A percentile compares a stretch with the other conserved stretches of the same genome.
Evolutionary conservation across 1,140 invertebrate genomes (phyloP).

Genomic region (Oryzaephilus surinamensis): DNA sequence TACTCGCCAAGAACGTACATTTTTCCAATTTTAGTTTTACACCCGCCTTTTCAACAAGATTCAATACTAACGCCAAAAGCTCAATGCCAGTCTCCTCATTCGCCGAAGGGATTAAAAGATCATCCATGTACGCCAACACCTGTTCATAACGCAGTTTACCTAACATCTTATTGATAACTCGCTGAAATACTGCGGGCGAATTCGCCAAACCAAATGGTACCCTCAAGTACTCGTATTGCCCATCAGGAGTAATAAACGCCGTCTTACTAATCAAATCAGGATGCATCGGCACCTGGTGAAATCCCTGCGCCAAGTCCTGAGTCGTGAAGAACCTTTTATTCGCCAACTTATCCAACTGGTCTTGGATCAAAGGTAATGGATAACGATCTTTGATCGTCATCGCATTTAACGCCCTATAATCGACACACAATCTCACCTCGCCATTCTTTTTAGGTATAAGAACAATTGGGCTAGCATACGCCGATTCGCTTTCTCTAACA

Average conservation of each 20-base stretch:
- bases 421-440: conserved; percentile 19
- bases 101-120: no score
- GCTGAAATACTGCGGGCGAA: conserved; percentile 19
- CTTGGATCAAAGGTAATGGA: conserved; percentile 28
- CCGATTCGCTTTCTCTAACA: conserved; percentile 14
- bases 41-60: no score
- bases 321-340: conserved; percentile 21
- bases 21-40: no score
- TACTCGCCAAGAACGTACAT: no score
- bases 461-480: conserved; percentile 29
- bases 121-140: no score
- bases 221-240: conserved; percentile 21
- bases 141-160: no score
- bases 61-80: no score
- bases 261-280: conserved; percentile 27
- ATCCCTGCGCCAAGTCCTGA: conserved; percentile 19
- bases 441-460: conserved; percentile 26
- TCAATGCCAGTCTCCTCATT: no score
- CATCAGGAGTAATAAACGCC: conserved; percentile 18
- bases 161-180: conserved; percentile 9
- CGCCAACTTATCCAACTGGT: conserved; percentile 24
- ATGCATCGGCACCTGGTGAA: conserved; percentile 25
- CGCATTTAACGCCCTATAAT: conserved; percentile 23
- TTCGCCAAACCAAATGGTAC: conserved; percentile 22
- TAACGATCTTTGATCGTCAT: conserved; percentile 22